These are phyloP conservation scores for Oedothorax gibbosus DNA, from an alignment of 1,140 invertebrate species.

Conservation along the genomic window DNA sequence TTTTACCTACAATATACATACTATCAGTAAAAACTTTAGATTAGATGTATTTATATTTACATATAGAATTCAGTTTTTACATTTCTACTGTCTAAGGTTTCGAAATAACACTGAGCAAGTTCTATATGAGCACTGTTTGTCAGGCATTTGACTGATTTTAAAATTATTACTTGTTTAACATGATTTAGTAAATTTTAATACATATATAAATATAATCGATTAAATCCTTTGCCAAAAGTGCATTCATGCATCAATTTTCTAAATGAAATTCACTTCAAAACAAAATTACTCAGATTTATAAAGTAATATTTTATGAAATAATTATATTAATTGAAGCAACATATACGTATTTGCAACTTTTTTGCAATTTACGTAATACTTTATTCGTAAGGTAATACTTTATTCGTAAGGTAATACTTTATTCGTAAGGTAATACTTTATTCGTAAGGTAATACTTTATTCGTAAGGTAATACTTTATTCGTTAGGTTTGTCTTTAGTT, in stretches of 20 bases:
- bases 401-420: too few relatives aligned
- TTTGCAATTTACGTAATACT: too few relatives aligned
- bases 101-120: conserved; percentile 43
- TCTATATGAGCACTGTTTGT: conserved; percentile 48
- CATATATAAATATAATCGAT: not conserved
- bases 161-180: not conserved
- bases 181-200: not conserved
- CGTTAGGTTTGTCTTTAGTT: too few relatives aligned
- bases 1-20: conserved; percentile 43
- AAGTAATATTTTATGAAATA: not conserved
- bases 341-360: too few relatives aligned
- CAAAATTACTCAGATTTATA: not conserved
- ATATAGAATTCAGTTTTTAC: conserved; percentile 13
- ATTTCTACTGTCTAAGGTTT: conserved; percentile 25
- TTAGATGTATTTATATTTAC: conserved; percentile 13
- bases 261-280: not conserved
- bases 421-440: too few relatives aligned
- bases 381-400: too few relatives aligned
- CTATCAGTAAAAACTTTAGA: conserved; percentile 46
- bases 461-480: too few relatives aligned
- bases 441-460: too few relatives aligned
- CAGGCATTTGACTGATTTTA: not conserved
- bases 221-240: not conserved
- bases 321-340: not conserved
- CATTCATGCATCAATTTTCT: not conserved